A percentile compares a stretch with the other conserved stretches of the same genome.
These are phyloP conservation scores for Cephus pulcher DNA, from an alignment of 2,888 invertebrate species.

Conservation along the genomic window DNA sequence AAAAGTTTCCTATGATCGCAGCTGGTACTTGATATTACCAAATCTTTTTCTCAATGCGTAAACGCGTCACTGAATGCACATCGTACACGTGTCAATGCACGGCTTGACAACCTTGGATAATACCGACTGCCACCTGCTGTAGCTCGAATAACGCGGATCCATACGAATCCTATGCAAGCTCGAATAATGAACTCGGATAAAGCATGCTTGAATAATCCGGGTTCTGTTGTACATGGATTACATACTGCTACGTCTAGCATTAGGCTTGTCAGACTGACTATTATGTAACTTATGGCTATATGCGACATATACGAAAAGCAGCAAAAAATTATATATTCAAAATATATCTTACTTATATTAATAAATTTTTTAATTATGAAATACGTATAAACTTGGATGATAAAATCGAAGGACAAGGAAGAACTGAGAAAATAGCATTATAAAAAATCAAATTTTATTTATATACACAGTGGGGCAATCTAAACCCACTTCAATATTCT, in stretches of 20 bases:
- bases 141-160: background rate
- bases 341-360: too few species aligned
- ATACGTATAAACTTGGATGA: background rate
- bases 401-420: background rate
- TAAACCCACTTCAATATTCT: background rate
- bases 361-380: background rate
- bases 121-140: background rate
- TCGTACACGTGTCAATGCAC: background rate
- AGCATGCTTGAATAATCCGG: background rate
- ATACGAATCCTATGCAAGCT: background rate
- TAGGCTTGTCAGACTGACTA: background rate
- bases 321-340: too few species aligned
- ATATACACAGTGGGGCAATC: background rate
- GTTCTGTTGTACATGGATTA: background rate
- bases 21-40: too few species aligned
- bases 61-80: background rate
- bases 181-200: background rate
- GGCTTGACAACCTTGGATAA: background rate
- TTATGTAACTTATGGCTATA: too few species aligned
- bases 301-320: too few species aligned
- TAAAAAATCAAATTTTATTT: background rate
- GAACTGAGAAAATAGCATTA: background rate
- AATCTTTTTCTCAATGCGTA: too few species aligned
- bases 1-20: too few species aligned
- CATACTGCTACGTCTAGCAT: background rate